Evolutionary conservation across 1,140 invertebrate species (phyloP).

Genomic region (Teleopsis dalmanni): DNA sequence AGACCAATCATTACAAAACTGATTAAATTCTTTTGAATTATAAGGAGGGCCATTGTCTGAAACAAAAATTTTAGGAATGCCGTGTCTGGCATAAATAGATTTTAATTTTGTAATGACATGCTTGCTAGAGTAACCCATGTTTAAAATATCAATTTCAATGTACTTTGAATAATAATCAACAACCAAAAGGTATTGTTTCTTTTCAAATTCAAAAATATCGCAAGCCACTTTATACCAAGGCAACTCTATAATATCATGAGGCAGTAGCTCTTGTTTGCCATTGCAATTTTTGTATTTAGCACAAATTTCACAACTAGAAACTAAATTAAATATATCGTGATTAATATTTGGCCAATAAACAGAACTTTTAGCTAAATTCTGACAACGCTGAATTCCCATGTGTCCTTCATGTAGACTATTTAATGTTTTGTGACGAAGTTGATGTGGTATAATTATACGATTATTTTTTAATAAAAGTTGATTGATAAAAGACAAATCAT

Average conservation of each 20-base stretch:
- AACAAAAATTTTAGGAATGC: conserved; percentile 7
- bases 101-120: conserved; percentile 7
- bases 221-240: conserved; percentile 13
- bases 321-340: conserved; percentile 42
- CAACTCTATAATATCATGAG: conserved; percentile 3
- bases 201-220: conserved; percentile 26
- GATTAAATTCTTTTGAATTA: conserved; percentile 8
- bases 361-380: conserved; percentile 33
- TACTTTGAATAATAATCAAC: conserved; percentile 14
- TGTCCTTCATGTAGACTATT: too few species aligned
- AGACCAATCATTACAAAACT: conserved; percentile 2
- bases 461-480: conserved; percentile 33
- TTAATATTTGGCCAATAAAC: conserved; percentile 46
- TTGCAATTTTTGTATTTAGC: conserved; percentile 7
- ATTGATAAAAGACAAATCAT: conserved; percentile 33
- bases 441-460: conserved; percentile 41
- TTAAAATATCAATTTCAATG: conserved; percentile 6
- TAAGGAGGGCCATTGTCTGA: conserved; percentile 9
- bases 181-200: conserved; percentile 4
- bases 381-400: too few species aligned
- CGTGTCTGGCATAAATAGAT: conserved; percentile 5
- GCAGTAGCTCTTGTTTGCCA: conserved; percentile 5
- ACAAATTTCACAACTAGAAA: conserved; percentile 33
- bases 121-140: not conserved
- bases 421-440: too few species aligned